Percentiles rank a stretch among this genome's conserved stretches.
Conservation (phyloP, 1,140 invertebrate species). For the Chrysoperla carnea region DNA sequence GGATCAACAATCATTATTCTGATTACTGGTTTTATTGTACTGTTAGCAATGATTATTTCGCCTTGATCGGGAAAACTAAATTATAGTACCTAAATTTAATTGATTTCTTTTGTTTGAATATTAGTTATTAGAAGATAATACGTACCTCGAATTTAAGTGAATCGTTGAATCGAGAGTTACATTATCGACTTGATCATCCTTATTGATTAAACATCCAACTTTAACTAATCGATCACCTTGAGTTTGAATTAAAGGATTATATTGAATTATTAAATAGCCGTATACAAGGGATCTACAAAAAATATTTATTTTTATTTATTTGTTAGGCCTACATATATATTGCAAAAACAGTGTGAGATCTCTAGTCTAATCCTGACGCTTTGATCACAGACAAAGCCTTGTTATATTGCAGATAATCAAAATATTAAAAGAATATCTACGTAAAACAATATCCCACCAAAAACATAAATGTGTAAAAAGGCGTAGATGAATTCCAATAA, state of each 20-base stretch:
- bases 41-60: conserved; percentile 12
- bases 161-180: conserved; percentile 19
- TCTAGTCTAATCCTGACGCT: background rate
- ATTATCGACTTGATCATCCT: conserved; percentile 8
- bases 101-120: background rate
- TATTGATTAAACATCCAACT: conserved; percentile 34
- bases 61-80: conserved; percentile 9
- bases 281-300: conserved; percentile 35
- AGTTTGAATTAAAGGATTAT: conserved; percentile 43
- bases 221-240: conserved; percentile 43
- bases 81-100: background rate
- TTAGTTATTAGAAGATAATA: background rate
- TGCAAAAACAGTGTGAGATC: conserved; percentile 1
- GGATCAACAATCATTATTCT: conserved; percentile 18
- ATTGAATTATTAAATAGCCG: conserved; percentile 41
- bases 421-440: too few species aligned
- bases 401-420: too few species aligned
- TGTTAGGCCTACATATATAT: background rate
- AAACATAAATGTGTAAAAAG: too few species aligned
- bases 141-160: background rate
- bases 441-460: too few species aligned
- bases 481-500: too few species aligned
- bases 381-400: background rate
- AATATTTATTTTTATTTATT: background rate
- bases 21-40: conserved; percentile 10